Base-by-base conservation (phyloP, 2,797 vertebrate genomes). In the Lithobates pipiens region DNA sequence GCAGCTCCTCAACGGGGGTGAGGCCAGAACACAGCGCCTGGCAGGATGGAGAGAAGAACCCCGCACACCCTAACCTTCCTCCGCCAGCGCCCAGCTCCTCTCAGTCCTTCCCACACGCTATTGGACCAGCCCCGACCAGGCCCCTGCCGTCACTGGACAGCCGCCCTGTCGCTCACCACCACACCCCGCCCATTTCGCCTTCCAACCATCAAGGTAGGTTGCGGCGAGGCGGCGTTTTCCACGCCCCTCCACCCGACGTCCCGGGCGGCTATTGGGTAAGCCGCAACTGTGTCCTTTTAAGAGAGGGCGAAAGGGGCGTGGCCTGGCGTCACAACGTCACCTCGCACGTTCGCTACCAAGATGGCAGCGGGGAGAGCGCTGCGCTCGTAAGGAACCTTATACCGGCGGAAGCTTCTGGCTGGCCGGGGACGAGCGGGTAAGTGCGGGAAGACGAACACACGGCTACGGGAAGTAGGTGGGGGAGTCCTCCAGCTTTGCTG, bases 101-200 rank as follows among this genome's bases (percentile, higher is more conserved):
- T 86, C 82, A 65, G 29, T 86, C 4, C 10, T 10, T 18, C 7
- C 1, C 88, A 75, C 54, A 68, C 84, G 76, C 21, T 27, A 88
- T 81, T 16, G 71, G 15, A 9, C 29, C 3, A 86, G 76, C 71
- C 29, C 3, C 10, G 6, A 0, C 29, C 85, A 46, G 15, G 29
- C 16, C 7, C 27, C 29, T 0, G 88, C 63, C 8, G n/a, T 76
- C 42, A 94, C 92, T 95, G 93, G 93, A 1, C 69, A 5, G 7
- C 11, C 10, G 0, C 1, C 4, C 3, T 61, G 85, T 29, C 80
- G 21, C 61, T 82, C 78, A 23, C 0, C 2, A 1, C 2, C 16
- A 8, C 3, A 39, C 84, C 18, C 86, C 25, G 29, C 87, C 87
- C 16, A 21, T 16, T 39, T 34, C 44, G 11, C 68, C 7, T 54